Evolutionary conservation across 2,888 invertebrate genomes (phyloP), one percentile per base, ranked within the genome.

Genomic region (Syrista parreyssii): DNA sequence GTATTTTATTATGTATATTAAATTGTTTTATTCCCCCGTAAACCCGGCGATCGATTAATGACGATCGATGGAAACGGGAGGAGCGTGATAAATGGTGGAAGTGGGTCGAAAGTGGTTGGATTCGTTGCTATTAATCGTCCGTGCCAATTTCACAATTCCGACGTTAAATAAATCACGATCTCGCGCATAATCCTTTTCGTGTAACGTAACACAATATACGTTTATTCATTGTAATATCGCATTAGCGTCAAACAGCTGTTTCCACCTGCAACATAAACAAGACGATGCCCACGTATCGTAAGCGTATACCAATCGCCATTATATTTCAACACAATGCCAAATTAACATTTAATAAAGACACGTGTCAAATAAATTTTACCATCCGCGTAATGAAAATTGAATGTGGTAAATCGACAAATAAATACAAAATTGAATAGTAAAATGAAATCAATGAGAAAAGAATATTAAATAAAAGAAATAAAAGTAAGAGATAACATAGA

Each of bases 101-200:
- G 55, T 55, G 23, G 55, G 55, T 55, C 55, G 55, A 23, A 55
- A 55, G 55, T 9, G 23, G 55, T 23, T 9, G 55, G 55, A 55
- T 55, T 55, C 55, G 55, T 55, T 55, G 55, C 55, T 55, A 55
- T 55, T 55, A 55, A 55, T 55, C 55, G 55, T 55, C 9, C 55
- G 55, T 55, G 23, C 69, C 72, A 69, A 76, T 33, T 76, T 76
- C 76, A n/a, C 32, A 73, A 69, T 72, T 33, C 75, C 73, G 55
- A 71, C 71, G 71, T 71, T 55, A 55, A 55, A 71, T 71, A 71
- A 71, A 71, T 71, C 71, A 71, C 71, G 33, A 71, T 71, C 32
- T 31, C 71, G 31, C 71, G 71, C 71, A 32, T 71, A 71, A 71
- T 33, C 32, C 55, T 23, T 55, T 23, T 31, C 31, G 71, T 33